Conservation (phyloP, 2,888 invertebrate species). For the Abrostola tripartita region DNA sequence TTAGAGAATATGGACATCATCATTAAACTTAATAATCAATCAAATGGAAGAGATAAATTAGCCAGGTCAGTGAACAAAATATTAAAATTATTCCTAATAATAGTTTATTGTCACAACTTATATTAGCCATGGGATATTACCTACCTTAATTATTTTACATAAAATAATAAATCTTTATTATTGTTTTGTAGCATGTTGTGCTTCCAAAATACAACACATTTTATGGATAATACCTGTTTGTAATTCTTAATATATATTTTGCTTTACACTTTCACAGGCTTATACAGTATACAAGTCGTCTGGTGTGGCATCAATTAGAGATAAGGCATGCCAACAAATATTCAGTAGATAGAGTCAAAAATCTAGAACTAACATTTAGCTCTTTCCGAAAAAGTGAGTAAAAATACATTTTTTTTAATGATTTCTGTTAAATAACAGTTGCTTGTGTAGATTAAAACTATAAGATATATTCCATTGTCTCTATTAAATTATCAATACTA, state of each 20-base stretch:
- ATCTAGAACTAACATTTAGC: constrained; percentile 94
- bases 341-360: constrained; percentile 92
- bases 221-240: too few species aligned
- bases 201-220: too few species aligned
- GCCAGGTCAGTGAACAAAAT: constrained; percentile 75
- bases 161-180: too few species aligned
- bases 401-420: too few species aligned
- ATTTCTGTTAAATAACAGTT: too few species aligned
- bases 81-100: too few species aligned
- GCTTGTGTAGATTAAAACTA: too few species aligned
- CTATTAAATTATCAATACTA: too few species aligned
- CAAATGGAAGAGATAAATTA: constrained; percentile 87
- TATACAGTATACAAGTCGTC: constrained; percentile 93
- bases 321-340: constrained; percentile 89
- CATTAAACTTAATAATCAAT: constrained; percentile 86
- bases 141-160: too few species aligned
- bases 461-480: too few species aligned
- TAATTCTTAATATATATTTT: neutral
- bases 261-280: constrained; percentile 85
- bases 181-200: constrained; percentile 7
- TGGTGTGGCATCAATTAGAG: constrained; percentile 93
- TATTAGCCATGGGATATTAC: too few species aligned
- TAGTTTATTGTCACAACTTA: too few species aligned
- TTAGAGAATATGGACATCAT: constrained; percentile 79
- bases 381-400: constrained; percentile 94